Evolutionary conservation across 2,888 invertebrate genomes (phyloP), one percentile per base, ranked within the genome.

Genomic region (Microctonus aethiopoides): DNA sequence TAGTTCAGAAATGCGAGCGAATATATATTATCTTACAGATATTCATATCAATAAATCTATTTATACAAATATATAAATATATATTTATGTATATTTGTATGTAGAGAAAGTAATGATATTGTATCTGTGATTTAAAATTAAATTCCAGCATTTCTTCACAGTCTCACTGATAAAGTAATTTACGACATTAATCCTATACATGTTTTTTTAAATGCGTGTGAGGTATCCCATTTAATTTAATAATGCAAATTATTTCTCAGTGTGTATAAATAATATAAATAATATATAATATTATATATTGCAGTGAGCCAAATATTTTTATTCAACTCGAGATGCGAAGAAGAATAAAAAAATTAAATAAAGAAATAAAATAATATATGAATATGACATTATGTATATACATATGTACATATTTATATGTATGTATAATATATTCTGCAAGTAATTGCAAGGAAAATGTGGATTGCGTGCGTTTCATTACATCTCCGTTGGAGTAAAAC

Each of bases 401-500:
- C n/a, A n/a, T n/a, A n/a, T n/a, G n/a, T n/a, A n/a, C n/a, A n/a
- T n/a, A n/a, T n/a, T n/a, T n/a, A 7, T 29, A 29, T 29, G 7
- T 29, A 29, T 29, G 29, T 16, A n/a, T 16, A 9, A 46, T 16
- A 46, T 22, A 39, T 24, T n/a, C 24, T 9, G 11, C 9, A 56
- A 26, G 29, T 11, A 59, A 59, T 59, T 59, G 66, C 39, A 57
- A 13, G 52, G 57, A n/a, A 66, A 41, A 57, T 39, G 57, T 57
- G 29, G 46, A 26, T 46, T 1, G 41, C 60, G 65, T 54, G 65
- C 54, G 57, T 56, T 59, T 56, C 41, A 52, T 59, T 26, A 79
- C 75, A 69, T 73, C 67, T 70, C 75, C 70, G 73, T 72, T 76
- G 77, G 75, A 73, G 78, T 34, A 64, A 26, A 54, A 32, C 34